Base-by-base conservation (phyloP, 2,113 vertebrate genomes). In the Podocnemis expansa region DNA sequence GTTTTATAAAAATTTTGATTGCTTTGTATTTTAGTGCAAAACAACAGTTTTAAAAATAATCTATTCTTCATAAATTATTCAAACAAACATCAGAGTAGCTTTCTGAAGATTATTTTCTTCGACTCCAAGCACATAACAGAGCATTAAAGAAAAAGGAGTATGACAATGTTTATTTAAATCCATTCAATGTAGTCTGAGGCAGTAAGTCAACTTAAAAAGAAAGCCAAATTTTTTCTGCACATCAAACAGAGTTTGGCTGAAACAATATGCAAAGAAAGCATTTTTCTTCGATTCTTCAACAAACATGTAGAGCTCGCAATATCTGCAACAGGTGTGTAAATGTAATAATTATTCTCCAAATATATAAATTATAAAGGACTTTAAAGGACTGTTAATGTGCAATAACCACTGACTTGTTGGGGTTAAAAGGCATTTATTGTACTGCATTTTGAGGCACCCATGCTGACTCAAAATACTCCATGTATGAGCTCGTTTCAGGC, bases 351-450 rank as follows among this genome's bases (percentile, higher is more conserved):
- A 79, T 67, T 94, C 52, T 76, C 56, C 60, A 96, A 91, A 58
- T 83, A 89, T 45, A 76, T 19, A 10, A 34, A 85, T 60, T 84
- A 88, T n/a, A 21, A n/a, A 25, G 41, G 75, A 93, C 78, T 82
- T 87, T 90, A 80, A 81, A 79, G 63, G 41, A 86, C 41, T 78
- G 1, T 85, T 47, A 51, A 84, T 84, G 47, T 88, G 88, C 80
- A n/a, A 91, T 81, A 96, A 96, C 78, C 56, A 82, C 45, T 95
- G 34, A 38, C 63, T 6, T 52, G 76, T 76, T 86, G 95, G 24
- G 89, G 88, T 47, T 80, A 87, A 94, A 92, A 4, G 2, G 19
- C 27, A 47, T 92, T 75, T 86, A 70, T 81, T 67, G 41, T 67
- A 87, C 55, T 41, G 22, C 63, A 7, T 76, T 10, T 17, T 84